Evolutionary conservation across 2,797 vertebrate species (phyloP).

Genomic region (Sebastes nivosus): DNA sequence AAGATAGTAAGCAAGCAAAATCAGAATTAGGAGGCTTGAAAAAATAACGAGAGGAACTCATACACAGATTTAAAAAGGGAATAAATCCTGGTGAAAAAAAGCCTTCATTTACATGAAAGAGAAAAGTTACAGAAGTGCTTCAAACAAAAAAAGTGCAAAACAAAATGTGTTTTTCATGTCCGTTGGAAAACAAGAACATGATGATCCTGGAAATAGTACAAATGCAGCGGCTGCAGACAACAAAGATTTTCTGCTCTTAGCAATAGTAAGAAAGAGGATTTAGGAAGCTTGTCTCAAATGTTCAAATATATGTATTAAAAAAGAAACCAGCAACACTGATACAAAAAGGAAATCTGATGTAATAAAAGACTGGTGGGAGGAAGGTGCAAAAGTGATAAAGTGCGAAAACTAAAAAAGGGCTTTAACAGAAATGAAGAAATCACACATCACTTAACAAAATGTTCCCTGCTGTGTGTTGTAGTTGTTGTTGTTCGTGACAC

Average conservation of each 20-base stretch:
- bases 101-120: neutral
- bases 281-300: slow-evolving; percentile 2
- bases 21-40: neutral
- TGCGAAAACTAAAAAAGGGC: slow-evolving; percentile 5
- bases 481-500: neutral
- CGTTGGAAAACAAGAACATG: neutral
- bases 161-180: neutral
- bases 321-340: slow-evolving; percentile 4
- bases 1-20: neutral
- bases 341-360: slow-evolving; percentile 3
- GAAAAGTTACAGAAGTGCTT: neutral
- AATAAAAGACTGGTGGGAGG: slow-evolving; percentile 6
- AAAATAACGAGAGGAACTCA: neutral
- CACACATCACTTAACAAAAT: neutral
- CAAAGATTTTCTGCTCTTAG: neutral
- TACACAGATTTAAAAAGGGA: neutral
- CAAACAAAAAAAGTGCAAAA: neutral
- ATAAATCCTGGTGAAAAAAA: neutral
- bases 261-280: neutral
- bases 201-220: neutral
- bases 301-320: neutral
- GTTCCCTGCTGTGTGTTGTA: neutral
- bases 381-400: neutral
- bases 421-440: slow-evolving; percentile 5
- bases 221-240: neutral